Conservation (phyloP, 2,797 vertebrate genomes). For the Labroides dimidiatus region DNA sequence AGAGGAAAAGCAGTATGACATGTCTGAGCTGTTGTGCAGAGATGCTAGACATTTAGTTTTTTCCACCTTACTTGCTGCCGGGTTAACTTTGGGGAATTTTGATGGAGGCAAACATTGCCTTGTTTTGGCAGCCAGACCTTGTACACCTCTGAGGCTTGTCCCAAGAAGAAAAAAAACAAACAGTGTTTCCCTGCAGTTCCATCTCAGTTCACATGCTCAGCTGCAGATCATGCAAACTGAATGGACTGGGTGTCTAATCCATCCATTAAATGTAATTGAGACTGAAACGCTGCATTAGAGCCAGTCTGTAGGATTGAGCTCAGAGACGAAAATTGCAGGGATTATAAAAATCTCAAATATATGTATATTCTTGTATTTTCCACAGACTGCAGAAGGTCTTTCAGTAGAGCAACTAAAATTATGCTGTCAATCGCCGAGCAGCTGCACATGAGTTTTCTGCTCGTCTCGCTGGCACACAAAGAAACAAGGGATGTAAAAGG, state of each 20-base stretch:
- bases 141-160: slow-evolving; percentile 48
- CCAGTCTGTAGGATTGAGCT: slow-evolving; percentile 68
- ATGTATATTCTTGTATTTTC: slow-evolving; percentile 54
- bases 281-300: slow-evolving; percentile 72
- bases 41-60: slow-evolving; percentile 63
- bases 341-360: slow-evolving; percentile 72
- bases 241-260: slow-evolving; percentile 72
- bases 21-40: slow-evolving; percentile 64
- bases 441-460: slow-evolving; percentile 58
- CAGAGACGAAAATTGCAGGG: slow-evolving; percentile 68
- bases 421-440: slow-evolving; percentile 70
- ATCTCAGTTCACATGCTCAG: slow-evolving; percentile 63
- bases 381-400: slow-evolving; percentile 43
- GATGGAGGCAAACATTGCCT: slow-evolving; percentile 61
- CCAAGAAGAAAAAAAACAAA: slow-evolving; percentile 45
- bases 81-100: slow-evolving; percentile 66
- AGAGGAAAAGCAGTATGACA: slow-evolving; percentile 57
- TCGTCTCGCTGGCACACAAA: slow-evolving; percentile 52
- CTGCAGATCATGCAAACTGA: slow-evolving; percentile 60
- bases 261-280: slow-evolving; percentile 74
- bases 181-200: slow-evolving; percentile 43
- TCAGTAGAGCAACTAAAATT: slow-evolving; percentile 71
- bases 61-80: slow-evolving; percentile 62
- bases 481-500: slow-evolving; percentile 61
- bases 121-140: slow-evolving; percentile 59